These are phyloP conservation scores for Chelonia mydas DNA, from an alignment of 2,797 vertebrate genomes.

Conservation along the genomic window DNA sequence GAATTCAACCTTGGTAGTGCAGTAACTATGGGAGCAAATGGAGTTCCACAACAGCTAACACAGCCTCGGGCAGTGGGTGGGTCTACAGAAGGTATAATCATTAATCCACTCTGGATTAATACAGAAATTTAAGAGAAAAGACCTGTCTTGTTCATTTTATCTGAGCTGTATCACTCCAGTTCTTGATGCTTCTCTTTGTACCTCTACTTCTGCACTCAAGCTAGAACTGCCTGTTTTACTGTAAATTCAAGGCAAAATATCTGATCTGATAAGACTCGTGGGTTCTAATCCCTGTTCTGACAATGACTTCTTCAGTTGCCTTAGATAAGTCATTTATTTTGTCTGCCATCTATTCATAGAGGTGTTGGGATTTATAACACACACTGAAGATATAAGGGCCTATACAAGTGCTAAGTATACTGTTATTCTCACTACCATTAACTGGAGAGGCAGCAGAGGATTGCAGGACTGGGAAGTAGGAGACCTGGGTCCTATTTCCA, in stretches of 20 bases:
- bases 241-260: neutral
- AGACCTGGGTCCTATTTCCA: neutral
- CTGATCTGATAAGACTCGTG: neutral
- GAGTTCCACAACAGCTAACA: fast-evolving
- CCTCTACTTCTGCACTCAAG: neutral
- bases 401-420: neutral
- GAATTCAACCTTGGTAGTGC: neutral
- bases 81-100: neutral
- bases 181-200: neutral
- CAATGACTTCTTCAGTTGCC: neutral
- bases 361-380: neutral
- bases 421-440: neutral
- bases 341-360: neutral
- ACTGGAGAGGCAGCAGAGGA: neutral
- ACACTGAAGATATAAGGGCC: neutral
- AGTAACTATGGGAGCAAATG: neutral
- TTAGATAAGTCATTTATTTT: fast-evolving
- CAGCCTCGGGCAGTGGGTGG: neutral
- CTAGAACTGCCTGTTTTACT: neutral
- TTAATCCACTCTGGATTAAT: neutral
- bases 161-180: neutral
- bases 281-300: neutral
- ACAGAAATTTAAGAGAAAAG: neutral
- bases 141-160: neutral
- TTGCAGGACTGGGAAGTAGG: neutral